Evolutionary conservation across 2,888 invertebrate species (phyloP).

Genomic region (Stomorhina lunata): DNA sequence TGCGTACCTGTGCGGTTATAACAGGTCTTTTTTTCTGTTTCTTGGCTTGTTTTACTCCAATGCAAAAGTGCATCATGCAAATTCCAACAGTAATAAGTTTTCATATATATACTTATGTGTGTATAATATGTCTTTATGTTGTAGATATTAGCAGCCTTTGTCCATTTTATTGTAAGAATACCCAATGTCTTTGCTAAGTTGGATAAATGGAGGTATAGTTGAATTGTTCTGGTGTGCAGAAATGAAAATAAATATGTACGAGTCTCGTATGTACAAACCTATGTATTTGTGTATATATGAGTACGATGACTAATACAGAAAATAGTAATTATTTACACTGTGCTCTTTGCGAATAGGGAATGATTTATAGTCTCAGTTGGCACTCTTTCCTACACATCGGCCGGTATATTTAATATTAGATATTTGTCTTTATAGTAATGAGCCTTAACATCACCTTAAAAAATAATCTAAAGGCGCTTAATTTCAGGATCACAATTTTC

Average conservation of each 20-base stretch:
- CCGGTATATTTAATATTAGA: too few relatives aligned
- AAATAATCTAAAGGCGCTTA: too few relatives aligned
- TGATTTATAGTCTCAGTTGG: too few relatives aligned
- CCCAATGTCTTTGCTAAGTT: slow-evolving; percentile 30
- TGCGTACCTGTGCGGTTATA: slow-evolving; percentile 30
- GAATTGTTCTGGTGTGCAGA: background rate
- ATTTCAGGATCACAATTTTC: background rate
- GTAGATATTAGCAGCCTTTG: slow-evolving; percentile 44
- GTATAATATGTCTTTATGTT: too few relatives aligned
- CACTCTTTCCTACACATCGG: too few relatives aligned
- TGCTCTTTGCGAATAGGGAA: background rate
- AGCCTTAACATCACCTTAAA: too few relatives aligned
- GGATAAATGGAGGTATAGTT: too few relatives aligned
- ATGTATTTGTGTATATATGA: background rate
- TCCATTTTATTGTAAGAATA: slow-evolving; percentile 36
- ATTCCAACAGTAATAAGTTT: slow-evolving; percentile 57
- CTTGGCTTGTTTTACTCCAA: slow-evolving; percentile 2
- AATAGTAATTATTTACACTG: background rate
- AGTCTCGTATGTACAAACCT: too few relatives aligned
- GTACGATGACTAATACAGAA: slow-evolving; percentile 41
- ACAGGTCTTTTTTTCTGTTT: slow-evolving; percentile 33
- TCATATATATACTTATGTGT: too few relatives aligned
- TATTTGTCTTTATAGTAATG: too few relatives aligned
- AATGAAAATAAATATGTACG: background rate
- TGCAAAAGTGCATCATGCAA: slow-evolving; percentile 57